phyloP scores from a whole-genome alignment of 1,140 invertebrate species.

The Lepidurus couesii region DNA sequence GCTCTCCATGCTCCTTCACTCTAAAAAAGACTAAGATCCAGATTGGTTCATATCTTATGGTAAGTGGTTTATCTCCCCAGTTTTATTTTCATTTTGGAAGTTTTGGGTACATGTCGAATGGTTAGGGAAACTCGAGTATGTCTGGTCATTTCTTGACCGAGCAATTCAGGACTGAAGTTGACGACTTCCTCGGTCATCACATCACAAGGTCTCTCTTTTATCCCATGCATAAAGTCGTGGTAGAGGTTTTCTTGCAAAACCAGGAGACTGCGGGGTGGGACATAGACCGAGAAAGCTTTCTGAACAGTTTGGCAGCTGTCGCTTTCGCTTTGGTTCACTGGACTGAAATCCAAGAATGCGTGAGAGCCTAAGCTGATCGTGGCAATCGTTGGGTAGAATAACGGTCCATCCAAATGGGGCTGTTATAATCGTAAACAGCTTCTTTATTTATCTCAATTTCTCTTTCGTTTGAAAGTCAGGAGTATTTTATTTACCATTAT shows the following conservation, averaged over 20 bases:
- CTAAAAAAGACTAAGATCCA: background rate
- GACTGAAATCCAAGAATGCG: slow-evolving; percentile 18
- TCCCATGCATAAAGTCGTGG: slow-evolving; percentile 79
- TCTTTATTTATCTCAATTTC: background rate
- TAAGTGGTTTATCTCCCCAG: slow-evolving; percentile 44
- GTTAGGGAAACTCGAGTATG: slow-evolving; percentile 80
- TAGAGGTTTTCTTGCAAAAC: slow-evolving; percentile 80
- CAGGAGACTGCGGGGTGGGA: slow-evolving; percentile 82
- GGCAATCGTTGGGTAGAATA: slow-evolving; percentile 19
- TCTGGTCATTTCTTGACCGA: slow-evolving; percentile 55
- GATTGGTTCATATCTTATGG: background rate
- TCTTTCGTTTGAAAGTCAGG: background rate
- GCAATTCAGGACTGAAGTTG: slow-evolving; percentile 58
- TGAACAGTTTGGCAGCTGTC: slow-evolving; percentile 11
- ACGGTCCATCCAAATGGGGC: slow-evolving; percentile 28
- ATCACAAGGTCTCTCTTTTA: slow-evolving; percentile 69
- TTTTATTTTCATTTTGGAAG: slow-evolving; percentile 67
- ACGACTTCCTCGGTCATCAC: slow-evolving; percentile 56
- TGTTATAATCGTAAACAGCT: slow-evolving; percentile 8
- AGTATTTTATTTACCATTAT: slow-evolving; percentile 61
- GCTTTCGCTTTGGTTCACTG: background rate
- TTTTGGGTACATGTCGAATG: slow-evolving; percentile 88
- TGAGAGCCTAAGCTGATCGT: slow-evolving; percentile 28
- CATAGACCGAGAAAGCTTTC: slow-evolving; percentile 26
- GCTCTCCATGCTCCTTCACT: slow-evolving; percentile 52